Evolutionary conservation across 1,140 invertebrate species (phyloP).

Genomic region (Drosophila equinoxialis): DNA sequence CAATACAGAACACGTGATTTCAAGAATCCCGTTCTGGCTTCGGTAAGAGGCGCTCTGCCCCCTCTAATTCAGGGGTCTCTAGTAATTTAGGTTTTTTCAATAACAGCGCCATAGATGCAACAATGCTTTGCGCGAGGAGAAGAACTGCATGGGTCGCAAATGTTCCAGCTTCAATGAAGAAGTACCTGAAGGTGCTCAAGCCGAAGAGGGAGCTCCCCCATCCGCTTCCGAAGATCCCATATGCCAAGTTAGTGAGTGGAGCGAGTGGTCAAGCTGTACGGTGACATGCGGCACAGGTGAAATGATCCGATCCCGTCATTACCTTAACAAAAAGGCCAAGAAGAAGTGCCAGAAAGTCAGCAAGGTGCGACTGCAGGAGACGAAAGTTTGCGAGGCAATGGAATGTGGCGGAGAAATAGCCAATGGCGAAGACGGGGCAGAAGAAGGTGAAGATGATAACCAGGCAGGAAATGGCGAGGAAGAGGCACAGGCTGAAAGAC

Average conservation of each 20-base stretch:
- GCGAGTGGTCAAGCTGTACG: conserved; percentile 89
- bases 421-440: conserved; percentile 18
- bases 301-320: conserved; percentile 60
- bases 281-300: conserved; percentile 85
- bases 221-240: conserved; percentile 75
- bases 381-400: conserved; percentile 56
- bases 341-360: conserved; percentile 81
- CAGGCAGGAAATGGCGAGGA: conserved; percentile 35
- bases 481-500: conserved; percentile 43
- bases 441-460: conserved; percentile 19
- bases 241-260: conserved; percentile 89
- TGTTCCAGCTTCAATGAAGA: conserved; percentile 83
- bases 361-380: conserved; percentile 64
- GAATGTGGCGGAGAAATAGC: conserved; percentile 75
- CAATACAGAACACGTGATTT: conserved; percentile 87
- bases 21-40: conserved; percentile 84
- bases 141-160: conserved; percentile 84
- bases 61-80: too few species aligned
- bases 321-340: conserved; percentile 69
- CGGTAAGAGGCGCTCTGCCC: conserved; percentile 55
- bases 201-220: conserved; percentile 30
- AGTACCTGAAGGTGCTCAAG: conserved; percentile 37
- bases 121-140: conserved; percentile 84
- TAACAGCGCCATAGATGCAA: conserved; percentile 84
- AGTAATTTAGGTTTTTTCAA: background rate